A percentile compares a stretch with the other conserved stretches of the same genome.
Conservation (phyloP, 2,797 vertebrate genomes). For the Gymnodraco acuticeps region DNA sequence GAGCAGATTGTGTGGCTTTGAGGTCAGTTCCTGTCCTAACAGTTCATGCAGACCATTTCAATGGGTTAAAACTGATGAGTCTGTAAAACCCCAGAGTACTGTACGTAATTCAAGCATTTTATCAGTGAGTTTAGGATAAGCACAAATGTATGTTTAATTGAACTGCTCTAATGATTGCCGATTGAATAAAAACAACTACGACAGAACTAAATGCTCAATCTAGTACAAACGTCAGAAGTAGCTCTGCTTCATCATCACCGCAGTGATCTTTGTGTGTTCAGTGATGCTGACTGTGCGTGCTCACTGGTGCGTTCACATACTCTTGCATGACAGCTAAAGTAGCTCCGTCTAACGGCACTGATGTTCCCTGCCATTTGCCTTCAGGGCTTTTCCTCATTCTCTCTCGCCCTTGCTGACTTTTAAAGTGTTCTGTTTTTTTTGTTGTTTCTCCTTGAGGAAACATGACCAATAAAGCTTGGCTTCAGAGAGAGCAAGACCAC, state of each 20-base stretch:
- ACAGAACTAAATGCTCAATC: constrained; percentile 18
- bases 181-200: constrained; percentile 3
- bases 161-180: background rate
- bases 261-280: constrained; percentile 71
- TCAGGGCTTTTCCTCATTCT: constrained; percentile 83
- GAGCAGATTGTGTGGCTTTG: constrained; percentile 65
- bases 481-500: constrained; percentile 84
- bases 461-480: constrained; percentile 84
- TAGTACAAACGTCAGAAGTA: constrained; percentile 20
- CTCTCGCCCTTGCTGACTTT: constrained; percentile 84
- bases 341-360: constrained; percentile 85
- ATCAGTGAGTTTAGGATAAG: background rate
- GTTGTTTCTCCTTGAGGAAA: constrained; percentile 70
- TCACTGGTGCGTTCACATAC: constrained; percentile 76
- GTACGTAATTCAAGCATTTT: background rate
- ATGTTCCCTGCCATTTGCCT: constrained; percentile 85
- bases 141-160: background rate
- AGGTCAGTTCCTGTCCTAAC: constrained; percentile 58
- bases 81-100: background rate
- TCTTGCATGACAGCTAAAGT: constrained; percentile 85
- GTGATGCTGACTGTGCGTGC: constrained; percentile 75
- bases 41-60: background rate
- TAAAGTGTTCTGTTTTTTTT: constrained; percentile 82
- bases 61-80: background rate
- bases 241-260: constrained; percentile 39